Evolutionary conservation across 2,888 invertebrate genomes (phyloP).

Genomic region (Chloroclystis v-ata): DNA sequence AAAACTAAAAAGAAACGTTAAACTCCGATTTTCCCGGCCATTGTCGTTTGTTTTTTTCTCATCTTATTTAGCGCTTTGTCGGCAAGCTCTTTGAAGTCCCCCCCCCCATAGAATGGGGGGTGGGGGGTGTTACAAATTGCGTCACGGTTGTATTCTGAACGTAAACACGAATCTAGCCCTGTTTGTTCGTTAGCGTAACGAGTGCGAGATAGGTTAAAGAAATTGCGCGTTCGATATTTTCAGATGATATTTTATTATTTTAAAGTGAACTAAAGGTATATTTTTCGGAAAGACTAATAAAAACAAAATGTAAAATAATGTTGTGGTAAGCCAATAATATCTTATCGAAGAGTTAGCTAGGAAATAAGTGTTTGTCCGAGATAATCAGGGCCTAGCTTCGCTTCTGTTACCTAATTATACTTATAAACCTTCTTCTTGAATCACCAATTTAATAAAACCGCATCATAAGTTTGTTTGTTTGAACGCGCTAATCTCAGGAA

Average conservation of each 20-base stretch:
- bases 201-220: constrained; percentile 26
- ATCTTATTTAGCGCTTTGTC: constrained; percentile 78
- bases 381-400: too few relatives aligned
- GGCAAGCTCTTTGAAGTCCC: constrained; percentile 74
- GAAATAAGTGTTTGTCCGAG: too few relatives aligned
- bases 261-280: neutral
- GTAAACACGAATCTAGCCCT: constrained; percentile 61
- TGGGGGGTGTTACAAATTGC: constrained; percentile 61
- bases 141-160: constrained; percentile 64
- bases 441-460: too few relatives aligned
- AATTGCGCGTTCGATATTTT: constrained; percentile 13
- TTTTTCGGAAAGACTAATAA: too few relatives aligned
- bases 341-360: too few relatives aligned
- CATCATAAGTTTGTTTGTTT: too few relatives aligned
- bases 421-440: too few relatives aligned
- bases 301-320: too few relatives aligned
- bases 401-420: too few relatives aligned
- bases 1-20: constrained; percentile 59
- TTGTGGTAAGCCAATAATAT: too few relatives aligned
- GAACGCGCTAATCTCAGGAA: too few relatives aligned
- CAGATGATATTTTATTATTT: neutral
- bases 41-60: constrained; percentile 73
- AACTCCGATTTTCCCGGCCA: constrained; percentile 70
- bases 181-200: constrained; percentile 39
- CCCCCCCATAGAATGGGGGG: constrained; percentile 49